Base-by-base conservation (phyloP, 2,113 vertebrate genomes). In the Eubucco bourcierii region DNA sequence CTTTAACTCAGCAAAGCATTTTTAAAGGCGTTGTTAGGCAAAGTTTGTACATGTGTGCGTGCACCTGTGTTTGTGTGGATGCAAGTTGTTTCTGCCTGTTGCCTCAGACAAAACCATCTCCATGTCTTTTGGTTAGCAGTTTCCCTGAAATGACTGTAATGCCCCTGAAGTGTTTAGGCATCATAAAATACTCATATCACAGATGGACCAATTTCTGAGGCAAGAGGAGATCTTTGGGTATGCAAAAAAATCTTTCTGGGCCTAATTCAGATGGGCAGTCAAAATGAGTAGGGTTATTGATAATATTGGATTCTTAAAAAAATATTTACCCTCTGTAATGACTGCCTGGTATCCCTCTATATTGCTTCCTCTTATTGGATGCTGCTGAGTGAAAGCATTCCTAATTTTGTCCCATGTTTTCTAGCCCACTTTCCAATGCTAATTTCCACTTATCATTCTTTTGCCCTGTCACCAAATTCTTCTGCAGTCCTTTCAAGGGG, bases 131-230 rank as follows among this genome's bases (percentile, higher is more conserved):
- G 55, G n/a, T 90, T 71, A 91, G 79, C 63, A 80, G 91, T 68
- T 92, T 93, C 84, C 53, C 59, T 6, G 3, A 81, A 90, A 88
- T 53, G 9, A 68, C 53, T 72, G 44, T 65, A 81, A 87, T 93
- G 86, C 63, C 86, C 61, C 94, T 83, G 53, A 95, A 94, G 66
- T 96, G 73, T 80, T 91, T 77, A 83, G 70, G 82, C 80, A 50
- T 92, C 84, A 84, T 87, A 94, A 95, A 95, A 93, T 75, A 50
- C 91, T 88, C 77, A n/a, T 80, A 83, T 82, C 59, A 81, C 90
- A 90, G 87, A 88, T 84, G 87, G 93, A 88, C 46, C 0, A 1
- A 68, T 93, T 94, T 94, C 37, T 10, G 73, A 90, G 66, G 58
- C 50, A 63, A 86, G 50, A 84, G 46, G 58, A 66, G 5, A 76